Base-by-base conservation (phyloP, 1,140 invertebrate genomes). In the Sitophilus oryzae region DNA sequence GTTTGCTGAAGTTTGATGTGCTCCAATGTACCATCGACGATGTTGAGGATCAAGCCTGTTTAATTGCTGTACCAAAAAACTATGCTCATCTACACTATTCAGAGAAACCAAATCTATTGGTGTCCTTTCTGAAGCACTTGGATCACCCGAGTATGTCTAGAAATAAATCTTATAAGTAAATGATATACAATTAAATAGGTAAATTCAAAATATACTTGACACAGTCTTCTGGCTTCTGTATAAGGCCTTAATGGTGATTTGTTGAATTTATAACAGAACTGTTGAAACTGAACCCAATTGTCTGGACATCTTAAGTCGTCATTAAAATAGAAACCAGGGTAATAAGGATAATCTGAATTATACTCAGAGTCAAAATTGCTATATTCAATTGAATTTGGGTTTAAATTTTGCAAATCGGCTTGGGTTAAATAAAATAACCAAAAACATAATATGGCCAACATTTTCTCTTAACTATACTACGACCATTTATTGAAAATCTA, bases 231-330 rank as follows among this genome's bases (percentile, higher is more conserved):
- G 2, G 91, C 90, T 63, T 91, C 88, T 52, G 85, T 82, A 64
- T 89, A 79, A 19, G 80, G 79, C 50, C 84, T 82, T 42, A 84
- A 74, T 1, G 91, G 90, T 19, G 89, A 92, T 62, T 90, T 88
- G 2, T 91, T 87, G 66, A 94, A 94, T 38, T 88, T 79, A 70
- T 92, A 94, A 73, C 92, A 95, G 0, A 83, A 83, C 41, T 85
- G 79, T 57, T 83, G 77, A 66, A 80, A 89, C 11, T 77, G 77
- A 19, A 85, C 73, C 91, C 91, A 95, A 69, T 90, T 78, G 43
- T 85, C 82, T 0, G 91, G 91, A 73, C 92, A 95, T 55, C 74
- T 71, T 48, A 79, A 45, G 23, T 74, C 72, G 37, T 76, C 73
- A 50, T 16, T 38, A 23, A 18, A 43, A 9, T 4, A 10, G 16